Base-by-base conservation (phyloP, 2,888 invertebrate genomes). In the Orchestes rusci region DNA sequence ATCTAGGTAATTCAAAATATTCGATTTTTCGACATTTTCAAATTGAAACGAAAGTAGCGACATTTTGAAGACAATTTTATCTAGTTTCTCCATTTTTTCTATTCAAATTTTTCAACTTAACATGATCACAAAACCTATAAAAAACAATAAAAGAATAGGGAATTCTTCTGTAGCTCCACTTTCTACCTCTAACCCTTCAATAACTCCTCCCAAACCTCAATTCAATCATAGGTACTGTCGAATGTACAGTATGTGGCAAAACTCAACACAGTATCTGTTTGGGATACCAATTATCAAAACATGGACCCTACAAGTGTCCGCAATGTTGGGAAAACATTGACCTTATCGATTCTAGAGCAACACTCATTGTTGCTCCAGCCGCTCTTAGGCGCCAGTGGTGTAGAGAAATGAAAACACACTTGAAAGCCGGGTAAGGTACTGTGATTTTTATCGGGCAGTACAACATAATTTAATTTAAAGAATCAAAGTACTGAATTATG, bases 371-470 rank as follows among this genome's bases (percentile, higher is more conserved):
- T 2, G 75, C 83, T 2, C 88, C 88, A 2, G 59, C 61, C 3
- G 68, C 80, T 3, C 79, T 88, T 36, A 72, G 75, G 53, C 68
- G 73, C 50, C 86, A 88, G 61, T 88, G 88, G 88, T 69, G 73
- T 17, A 73, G 77, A 4, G 88, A 88, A 64, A 77, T 85, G 41
- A 61, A 67, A 20, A 77, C 75, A 50, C 84, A 84, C 61, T 64
- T 81, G 10, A 62, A 61, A 13, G 65, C 72, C 31, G 65, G 48
- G 51, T 48, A 48, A 42, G 17, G 10, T 23, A 29, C 8, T 12
- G 16, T 13, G 15, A 16, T 16, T n/a, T 2, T 29, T 28, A n/a
- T n/a, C n/a, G n/a, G n/a, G 5, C 5, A 29, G 27, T 27, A n/a
- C 27, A 32, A 29, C 12, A 5, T 36, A 27, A 16, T 31, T 30